A percentile compares a stretch with the other conserved stretches of the same genome.
Evolutionary conservation across 2,888 invertebrate genomes (phyloP).

Genomic region (Eilema griseolum): DNA sequence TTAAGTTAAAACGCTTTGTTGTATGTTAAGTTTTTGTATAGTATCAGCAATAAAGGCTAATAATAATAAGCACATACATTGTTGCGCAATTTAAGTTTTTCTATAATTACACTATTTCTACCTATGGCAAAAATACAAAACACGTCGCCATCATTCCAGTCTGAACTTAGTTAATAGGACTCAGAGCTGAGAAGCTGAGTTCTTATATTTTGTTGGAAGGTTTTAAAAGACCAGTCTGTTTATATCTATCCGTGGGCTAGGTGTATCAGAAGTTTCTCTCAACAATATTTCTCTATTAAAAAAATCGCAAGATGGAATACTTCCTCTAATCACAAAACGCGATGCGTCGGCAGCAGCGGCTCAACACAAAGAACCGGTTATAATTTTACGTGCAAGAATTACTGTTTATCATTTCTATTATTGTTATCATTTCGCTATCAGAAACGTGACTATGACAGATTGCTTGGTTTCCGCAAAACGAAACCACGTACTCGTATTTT

Average conservation of each 20-base stretch:
- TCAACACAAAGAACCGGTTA: slow-evolving; percentile 30
- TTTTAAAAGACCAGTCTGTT: background rate
- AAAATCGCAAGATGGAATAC: background rate
- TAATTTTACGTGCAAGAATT: slow-evolving; percentile 31
- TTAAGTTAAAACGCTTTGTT: too few relatives aligned
- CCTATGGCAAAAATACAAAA: background rate
- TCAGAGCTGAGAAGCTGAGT: background rate
- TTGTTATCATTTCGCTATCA: slow-evolving; percentile 49
- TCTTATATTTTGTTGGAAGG: background rate
- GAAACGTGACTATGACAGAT: slow-evolving; percentile 52
- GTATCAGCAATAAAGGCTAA: too few relatives aligned
- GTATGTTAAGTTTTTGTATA: too few relatives aligned
- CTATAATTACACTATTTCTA: slow-evolving; percentile 4
- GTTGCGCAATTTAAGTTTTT: background rate
- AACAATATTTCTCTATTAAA: background rate
- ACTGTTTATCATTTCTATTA: slow-evolving; percentile 21
- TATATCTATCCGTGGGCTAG: background rate
- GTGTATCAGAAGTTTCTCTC: background rate
- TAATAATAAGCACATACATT: background rate
- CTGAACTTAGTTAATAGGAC: background rate
- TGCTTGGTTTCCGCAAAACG: slow-evolving; percentile 43
- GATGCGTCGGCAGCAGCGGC: background rate
- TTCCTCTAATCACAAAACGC: background rate
- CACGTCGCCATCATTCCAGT: background rate
- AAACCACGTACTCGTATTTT: slow-evolving; percentile 44